Evolutionary conservation across 30 jellyfish, hydroid and myxozoan species (phyloP).

Genomic region (Aurelia aurita complex sp. Pacific): DNA sequence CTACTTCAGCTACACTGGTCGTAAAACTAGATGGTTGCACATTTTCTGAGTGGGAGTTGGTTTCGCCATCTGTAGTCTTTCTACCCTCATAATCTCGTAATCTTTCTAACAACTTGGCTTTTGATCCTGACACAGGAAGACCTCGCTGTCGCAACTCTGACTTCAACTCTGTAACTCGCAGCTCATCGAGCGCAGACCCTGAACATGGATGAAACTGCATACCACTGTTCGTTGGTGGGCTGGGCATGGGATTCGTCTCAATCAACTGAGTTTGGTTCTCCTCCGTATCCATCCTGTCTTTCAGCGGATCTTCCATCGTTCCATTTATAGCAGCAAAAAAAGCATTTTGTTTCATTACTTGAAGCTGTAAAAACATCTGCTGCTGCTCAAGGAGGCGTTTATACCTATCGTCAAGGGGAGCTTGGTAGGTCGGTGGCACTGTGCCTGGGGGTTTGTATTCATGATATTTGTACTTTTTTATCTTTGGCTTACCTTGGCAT

Average conservation of each 20-base stretch:
- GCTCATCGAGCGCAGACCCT: constrained; percentile 71
- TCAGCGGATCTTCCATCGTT: constrained; percentile 39
- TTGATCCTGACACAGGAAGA: constrained; percentile 92
- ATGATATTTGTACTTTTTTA: constrained; percentile 82
- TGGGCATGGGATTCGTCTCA: constrained; percentile 13
- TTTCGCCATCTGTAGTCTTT: background rate
- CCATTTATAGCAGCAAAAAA: constrained; percentile 80
- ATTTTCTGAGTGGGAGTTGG: background rate
- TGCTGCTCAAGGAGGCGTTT: constrained; percentile 93
- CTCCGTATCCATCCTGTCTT: constrained; percentile 60
- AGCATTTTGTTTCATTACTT: constrained; percentile 97
- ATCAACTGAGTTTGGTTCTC: constrained; percentile 3
- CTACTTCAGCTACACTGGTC: constrained; percentile 25
- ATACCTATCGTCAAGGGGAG: constrained; percentile 85
- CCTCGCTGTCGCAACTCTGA: constrained; percentile 83
- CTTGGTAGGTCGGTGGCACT: constrained; percentile 45
- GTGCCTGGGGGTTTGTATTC: constrained; percentile 90
- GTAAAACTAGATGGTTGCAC: background rate
- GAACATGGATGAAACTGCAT: constrained; percentile 30
- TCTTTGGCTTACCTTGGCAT: constrained; percentile 48
- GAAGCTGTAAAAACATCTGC: constrained; percentile 89
- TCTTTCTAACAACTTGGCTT: constrained; percentile 87
- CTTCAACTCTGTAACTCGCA: constrained; percentile 85
- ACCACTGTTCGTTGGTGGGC: constrained; percentile 7
- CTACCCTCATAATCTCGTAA: constrained; percentile 75